These are phyloP conservation scores for Trisateles emortualis DNA, from an alignment of 2,888 invertebrate genomes.

Conservation along the genomic window DNA sequence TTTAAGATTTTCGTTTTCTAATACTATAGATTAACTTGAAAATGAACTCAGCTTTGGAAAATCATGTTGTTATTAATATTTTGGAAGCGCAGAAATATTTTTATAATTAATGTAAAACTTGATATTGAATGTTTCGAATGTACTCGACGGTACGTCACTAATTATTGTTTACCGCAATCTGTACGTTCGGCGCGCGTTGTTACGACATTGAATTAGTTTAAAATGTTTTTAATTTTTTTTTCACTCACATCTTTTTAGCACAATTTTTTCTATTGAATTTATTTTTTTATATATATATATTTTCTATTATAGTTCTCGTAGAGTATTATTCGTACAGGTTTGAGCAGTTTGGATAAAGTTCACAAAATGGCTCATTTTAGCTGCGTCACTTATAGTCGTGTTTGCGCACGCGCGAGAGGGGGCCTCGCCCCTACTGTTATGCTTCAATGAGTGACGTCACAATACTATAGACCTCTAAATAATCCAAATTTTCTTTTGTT, in stretches of 20 bases:
- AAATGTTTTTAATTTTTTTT: neutral
- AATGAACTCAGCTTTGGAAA: neutral
- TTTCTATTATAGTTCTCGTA: neutral
- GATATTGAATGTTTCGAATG: neutral
- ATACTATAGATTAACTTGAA: constrained; percentile 1
- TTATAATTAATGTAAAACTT: neutral
- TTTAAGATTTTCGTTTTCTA: neutral
- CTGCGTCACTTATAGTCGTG: constrained; percentile 22
- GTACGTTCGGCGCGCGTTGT: neutral
- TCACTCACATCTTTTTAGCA: constrained; percentile 1
- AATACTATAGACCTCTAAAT: constrained; percentile 6
- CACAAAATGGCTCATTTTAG: constrained; percentile 45
- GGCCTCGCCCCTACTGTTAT: constrained; percentile 59
- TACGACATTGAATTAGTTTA: neutral
- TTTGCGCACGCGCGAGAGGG: constrained; percentile 46
- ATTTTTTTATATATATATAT: neutral
- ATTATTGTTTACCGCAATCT: constrained; percentile 14
- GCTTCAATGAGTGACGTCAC: constrained; percentile 67
- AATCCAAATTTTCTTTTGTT: neutral
- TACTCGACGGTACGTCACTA: constrained; percentile 16
- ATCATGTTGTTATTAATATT: neutral
- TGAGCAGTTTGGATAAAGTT: constrained; percentile 30
- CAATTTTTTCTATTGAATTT: neutral
- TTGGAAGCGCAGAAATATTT: constrained; percentile 8
- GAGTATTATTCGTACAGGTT: constrained; percentile 21